A percentile compares a stretch with the other conserved stretches of the same genome.
Conservation (phyloP, 2,888 invertebrate species). For the Tenthredo scrophulariae region DNA sequence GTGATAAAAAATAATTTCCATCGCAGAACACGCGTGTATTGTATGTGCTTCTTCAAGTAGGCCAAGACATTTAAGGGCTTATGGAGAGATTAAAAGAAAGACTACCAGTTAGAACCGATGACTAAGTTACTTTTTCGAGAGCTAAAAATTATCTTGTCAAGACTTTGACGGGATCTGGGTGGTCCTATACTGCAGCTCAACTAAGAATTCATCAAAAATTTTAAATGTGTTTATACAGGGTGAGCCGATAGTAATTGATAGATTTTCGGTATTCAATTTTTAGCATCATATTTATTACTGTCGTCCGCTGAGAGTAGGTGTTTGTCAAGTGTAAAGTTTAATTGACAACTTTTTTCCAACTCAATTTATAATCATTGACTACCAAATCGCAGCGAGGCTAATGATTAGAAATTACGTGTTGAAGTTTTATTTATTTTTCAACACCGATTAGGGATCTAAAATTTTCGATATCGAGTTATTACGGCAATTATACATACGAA, state of each 20-base stretch:
- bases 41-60: conserved; percentile 71
- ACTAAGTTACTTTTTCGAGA: conserved; percentile 75
- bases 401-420: not conserved
- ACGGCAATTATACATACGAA: not conserved
- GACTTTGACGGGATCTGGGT: conserved; percentile 72
- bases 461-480: not conserved
- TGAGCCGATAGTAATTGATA: conserved; percentile 26
- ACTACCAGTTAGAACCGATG: conserved; percentile 78
- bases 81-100: conserved; percentile 75
- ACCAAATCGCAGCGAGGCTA: not conserved
- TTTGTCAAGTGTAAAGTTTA: not conserved
- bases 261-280: not conserved
- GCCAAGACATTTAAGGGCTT: conserved; percentile 67
- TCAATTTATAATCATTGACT: not conserved
- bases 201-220: conserved; percentile 41
- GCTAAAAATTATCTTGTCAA: conserved; percentile 74
- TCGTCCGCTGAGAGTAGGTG: not conserved
- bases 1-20: conserved; percentile 57
- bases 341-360: not conserved
- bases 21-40: conserved; percentile 62
- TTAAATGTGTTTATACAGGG: conserved; percentile 36
- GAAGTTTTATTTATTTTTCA: not conserved
- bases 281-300: not conserved
- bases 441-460: not conserved
- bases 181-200: conserved; percentile 64